phyloP scores from a whole-genome alignment of 2,888 invertebrate genomes.

The Microchrysa polita region DNA sequence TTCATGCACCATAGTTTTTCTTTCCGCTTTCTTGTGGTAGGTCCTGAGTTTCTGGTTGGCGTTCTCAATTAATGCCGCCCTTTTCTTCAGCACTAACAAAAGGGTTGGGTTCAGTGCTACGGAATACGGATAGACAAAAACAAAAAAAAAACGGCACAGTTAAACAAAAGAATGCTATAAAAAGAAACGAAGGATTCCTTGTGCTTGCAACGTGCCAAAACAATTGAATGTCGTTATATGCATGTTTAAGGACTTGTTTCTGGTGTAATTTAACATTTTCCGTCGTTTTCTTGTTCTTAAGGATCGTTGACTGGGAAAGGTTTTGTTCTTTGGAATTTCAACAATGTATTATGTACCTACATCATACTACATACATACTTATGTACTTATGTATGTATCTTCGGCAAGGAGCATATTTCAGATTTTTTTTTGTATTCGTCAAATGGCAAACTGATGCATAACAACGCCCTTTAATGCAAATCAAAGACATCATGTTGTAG shows the following conservation, averaged over 20 bases:
- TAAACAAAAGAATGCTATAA: neutral
- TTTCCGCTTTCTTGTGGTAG: constrained; percentile 3
- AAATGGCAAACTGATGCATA: too few relatives aligned
- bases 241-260: constrained; percentile 1
- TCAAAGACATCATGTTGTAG: too few relatives aligned
- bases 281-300: neutral
- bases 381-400: too few relatives aligned
- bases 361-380: too few relatives aligned
- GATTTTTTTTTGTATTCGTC: too few relatives aligned
- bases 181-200: neutral
- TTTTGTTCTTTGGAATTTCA: neutral
- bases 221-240: constrained; percentile 9
- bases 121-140: neutral
- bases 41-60: neutral
- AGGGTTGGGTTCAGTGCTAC: neutral
- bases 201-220: neutral
- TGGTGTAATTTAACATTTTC: constrained; percentile 2
- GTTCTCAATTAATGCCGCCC: constrained; percentile 12
- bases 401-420: too few relatives aligned
- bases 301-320: neutral
- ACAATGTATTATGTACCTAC: too few relatives aligned
- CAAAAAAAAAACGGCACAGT: neutral
- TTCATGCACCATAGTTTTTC: neutral
- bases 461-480: too few relatives aligned
- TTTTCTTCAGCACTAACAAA: neutral